A percentile compares a stretch with the other conserved stretches of the same genome.
Conservation (phyloP, 2,888 invertebrate genomes). For the Galeruca laticollis region DNA sequence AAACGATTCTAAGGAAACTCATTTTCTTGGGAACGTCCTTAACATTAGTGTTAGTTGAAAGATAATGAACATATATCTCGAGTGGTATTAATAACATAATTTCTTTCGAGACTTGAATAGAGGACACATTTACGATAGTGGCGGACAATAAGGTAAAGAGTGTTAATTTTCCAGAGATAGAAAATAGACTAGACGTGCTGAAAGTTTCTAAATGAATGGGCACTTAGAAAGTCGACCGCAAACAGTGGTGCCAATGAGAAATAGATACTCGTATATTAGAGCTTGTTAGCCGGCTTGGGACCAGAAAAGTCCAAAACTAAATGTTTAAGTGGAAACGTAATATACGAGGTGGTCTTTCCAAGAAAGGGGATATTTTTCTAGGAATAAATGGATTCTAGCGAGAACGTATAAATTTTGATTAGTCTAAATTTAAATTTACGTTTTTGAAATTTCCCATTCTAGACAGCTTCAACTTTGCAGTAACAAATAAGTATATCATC, state of each 20-base stretch:
- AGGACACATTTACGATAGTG: slow-evolving; percentile 42
- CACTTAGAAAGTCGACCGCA: slow-evolving; percentile 65
- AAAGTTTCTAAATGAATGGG: slow-evolving; percentile 66
- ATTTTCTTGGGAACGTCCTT: no score
- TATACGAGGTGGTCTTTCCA: slow-evolving; percentile 35
- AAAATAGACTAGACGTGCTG: slow-evolving; percentile 65
- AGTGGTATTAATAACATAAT: not conserved
- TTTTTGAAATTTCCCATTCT: slow-evolving; percentile 19
- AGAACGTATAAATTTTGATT: slow-evolving; percentile 31
- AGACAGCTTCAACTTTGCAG: not conserved
- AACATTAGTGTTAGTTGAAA: no score
- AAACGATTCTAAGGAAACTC: no score
- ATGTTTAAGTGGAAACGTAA: slow-evolving; percentile 41
- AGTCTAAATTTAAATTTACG: slow-evolving; percentile 33
- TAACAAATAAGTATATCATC: not conserved
- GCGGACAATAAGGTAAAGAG: slow-evolving; percentile 42
- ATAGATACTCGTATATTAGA: slow-evolving; percentile 54
- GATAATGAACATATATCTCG: no score
- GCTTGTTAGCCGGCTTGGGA: slow-evolving; percentile 42
- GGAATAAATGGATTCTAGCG: slow-evolving; percentile 28
- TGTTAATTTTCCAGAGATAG: slow-evolving; percentile 60
- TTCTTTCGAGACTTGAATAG: slow-evolving; percentile 30
- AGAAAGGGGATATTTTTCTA: slow-evolving; percentile 28
- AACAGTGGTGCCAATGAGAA: slow-evolving; percentile 60
- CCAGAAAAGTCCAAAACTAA: slow-evolving; percentile 40